Evolutionary conservation across 2,113 vertebrate species (phyloP), one percentile per base, ranked within the genome.

Genomic region (Gallinago jamesoni): DNA sequence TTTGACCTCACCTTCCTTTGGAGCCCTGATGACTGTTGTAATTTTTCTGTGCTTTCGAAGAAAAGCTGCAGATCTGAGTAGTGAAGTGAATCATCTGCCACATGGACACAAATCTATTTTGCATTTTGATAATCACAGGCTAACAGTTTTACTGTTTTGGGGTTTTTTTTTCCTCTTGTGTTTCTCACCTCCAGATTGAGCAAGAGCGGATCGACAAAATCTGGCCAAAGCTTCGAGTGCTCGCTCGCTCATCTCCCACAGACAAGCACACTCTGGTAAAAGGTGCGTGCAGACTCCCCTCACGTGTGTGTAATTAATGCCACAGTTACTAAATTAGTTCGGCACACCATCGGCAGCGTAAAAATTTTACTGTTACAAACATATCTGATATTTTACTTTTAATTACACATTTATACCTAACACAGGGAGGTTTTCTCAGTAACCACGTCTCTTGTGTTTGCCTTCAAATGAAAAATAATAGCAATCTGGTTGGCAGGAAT

Each of bases 181-280:
- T 69, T 17, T 6, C 7, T 3, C 21, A 7, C 7, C 25, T 77
- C 28, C 96, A 99, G 99, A 99, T 99, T 72, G 99, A 99, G 88
- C 99, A 99, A 96, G 99, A 99, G 90, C 97, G 99, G 47, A 99
- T 99, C 17, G 99, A 99, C 97, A 99, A 99, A 90, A 99, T 99
- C 95, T 99, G 99, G 99, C 99, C 99, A 37, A 99, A 99, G 97
- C 98, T 99, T 52, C 94, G 99, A 55, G 99, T 99, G 80, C 98
- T 99, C 63, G 99, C 99, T 94, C 99, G 99, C 73, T 99, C 99
- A 19, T 99, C 99, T 56, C 99, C 99, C 48, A 99, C 99, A 0
- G 99, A 99, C 98, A 99, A 99, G 92, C 99, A 99, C 94, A 99
- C 99, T 5, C 97, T 99, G 35, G 99, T 99, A 60, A 99, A 99